A percentile compares a stretch with the other conserved stretches of the same genome.
Evolutionary conservation across 1,140 invertebrate species (phyloP).

Genomic region (Oryzaephilus surinamensis): DNA sequence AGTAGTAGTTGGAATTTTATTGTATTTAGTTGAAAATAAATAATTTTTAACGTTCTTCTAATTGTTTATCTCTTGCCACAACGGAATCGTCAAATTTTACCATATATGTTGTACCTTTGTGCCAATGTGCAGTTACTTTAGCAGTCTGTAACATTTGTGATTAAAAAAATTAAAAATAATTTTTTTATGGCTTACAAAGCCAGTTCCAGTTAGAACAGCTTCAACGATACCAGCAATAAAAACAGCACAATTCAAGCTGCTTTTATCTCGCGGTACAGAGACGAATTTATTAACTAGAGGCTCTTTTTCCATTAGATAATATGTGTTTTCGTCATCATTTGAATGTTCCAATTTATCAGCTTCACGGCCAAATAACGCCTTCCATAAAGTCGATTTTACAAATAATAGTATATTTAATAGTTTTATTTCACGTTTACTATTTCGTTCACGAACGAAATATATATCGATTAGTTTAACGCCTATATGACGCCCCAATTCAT

Average conservation of each 20-base stretch:
- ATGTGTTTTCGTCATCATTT: slow-evolving; percentile 94
- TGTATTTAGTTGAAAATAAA: too few relatives aligned
- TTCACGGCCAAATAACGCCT: slow-evolving; percentile 94
- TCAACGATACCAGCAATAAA: slow-evolving; percentile 98
- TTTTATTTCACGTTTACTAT: slow-evolving; percentile 92
- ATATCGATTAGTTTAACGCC: slow-evolving; percentile 88
- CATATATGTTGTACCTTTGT: slow-evolving; percentile 98
- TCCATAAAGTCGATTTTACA: slow-evolving; percentile 95
- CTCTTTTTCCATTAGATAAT: slow-evolving; percentile 98
- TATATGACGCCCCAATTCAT: slow-evolving; percentile 90
- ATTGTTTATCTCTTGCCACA: slow-evolving; percentile 81
- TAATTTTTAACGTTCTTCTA: slow-evolving; percentile 67
- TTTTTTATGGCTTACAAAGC: too few relatives aligned
- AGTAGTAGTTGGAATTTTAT: too few relatives aligned
- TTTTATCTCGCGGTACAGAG: slow-evolving; percentile 96
- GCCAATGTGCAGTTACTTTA: slow-evolving; percentile 96
- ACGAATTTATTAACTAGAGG: slow-evolving; percentile 95
- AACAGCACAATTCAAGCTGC: slow-evolving; percentile 93
- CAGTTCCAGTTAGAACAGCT: slow-evolving; percentile 85
- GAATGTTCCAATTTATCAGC: slow-evolving; percentile 97
- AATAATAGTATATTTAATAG: slow-evolving; percentile 90
- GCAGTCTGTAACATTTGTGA: slow-evolving; percentile 62
- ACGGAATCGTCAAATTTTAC: slow-evolving; percentile 96
- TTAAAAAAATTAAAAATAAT: too few relatives aligned
- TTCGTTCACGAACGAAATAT: slow-evolving; percentile 85